phyloP scores from a whole-genome alignment of 2,113 vertebrate genomes.

The Regulus satrapa region DNA sequence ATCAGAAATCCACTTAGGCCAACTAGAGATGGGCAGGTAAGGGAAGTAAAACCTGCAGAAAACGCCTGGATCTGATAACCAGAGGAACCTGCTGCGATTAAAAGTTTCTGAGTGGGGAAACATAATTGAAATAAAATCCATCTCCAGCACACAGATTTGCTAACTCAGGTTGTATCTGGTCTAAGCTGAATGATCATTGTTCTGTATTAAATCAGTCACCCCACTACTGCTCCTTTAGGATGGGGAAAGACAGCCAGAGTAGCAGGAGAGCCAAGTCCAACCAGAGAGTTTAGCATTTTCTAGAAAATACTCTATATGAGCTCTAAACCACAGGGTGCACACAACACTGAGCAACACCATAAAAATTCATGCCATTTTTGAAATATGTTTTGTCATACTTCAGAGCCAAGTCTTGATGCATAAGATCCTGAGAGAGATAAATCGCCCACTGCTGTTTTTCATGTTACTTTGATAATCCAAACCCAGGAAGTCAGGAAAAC shows the following conservation, averaged over 20 bases:
- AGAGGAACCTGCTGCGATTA: not conserved
- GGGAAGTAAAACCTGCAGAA: not conserved
- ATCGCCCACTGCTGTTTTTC: not conserved
- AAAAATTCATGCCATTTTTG: not conserved
- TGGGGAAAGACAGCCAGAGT: not conserved
- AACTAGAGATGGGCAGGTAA: not conserved
- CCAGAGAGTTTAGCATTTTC: not conserved
- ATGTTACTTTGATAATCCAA: not conserved
- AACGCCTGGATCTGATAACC: not conserved
- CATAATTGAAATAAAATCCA: not conserved
- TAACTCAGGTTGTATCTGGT: not conserved
- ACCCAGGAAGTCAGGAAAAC: not conserved
- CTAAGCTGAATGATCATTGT: not conserved
- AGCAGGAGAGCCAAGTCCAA: not conserved
- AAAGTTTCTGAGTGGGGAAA: not conserved
- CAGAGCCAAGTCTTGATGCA: not conserved
- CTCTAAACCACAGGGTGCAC: not conserved
- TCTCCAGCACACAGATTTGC: not conserved
- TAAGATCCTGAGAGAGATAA: not conserved
- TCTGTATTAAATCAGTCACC: not conserved
- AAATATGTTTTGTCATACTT: not conserved
- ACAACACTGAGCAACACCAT: not conserved
- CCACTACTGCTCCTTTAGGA: not conserved
- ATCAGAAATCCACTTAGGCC: not conserved
- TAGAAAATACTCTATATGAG: not conserved